Base-by-base conservation (phyloP, 2,113 vertebrate species). In the Dolichallabes microphthalmus region DNA sequence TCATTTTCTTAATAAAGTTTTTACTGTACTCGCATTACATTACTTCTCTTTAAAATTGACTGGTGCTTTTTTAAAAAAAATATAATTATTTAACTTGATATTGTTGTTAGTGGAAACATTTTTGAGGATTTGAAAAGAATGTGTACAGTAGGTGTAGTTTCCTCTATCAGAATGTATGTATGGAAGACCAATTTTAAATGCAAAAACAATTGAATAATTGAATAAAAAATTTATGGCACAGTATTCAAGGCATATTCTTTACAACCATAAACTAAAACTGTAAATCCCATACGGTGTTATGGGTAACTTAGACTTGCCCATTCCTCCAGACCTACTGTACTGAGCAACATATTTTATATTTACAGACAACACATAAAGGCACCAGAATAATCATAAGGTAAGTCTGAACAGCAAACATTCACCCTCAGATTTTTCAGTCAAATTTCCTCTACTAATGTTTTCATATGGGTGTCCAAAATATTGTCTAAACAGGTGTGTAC, bases 1-100 rank as follows among this genome's bases (percentile, higher is more conserved):
- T 90, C 75, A 90, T 90, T 94, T 94, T 93, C 90, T 91, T 94
- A 94, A 93, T 95, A 94, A 94, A 94, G 91, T 94, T 95, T 95
- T 88, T 93, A 73, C 82, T 78, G 55, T 76, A 78, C 52, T 75
- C 55, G n/a, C 66, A 55, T 55, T 76, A 27, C 2, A 17, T 14
- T 5, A 60, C 55, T 60, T 79, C 32, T 50, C 55, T 69, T 85
- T 1, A 35, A 50, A 63, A 39, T 50, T 85, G 60, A 68, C 12
- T 78, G 50, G 11, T 30, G 35, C 39, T 4, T n/a, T 76, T 75
- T 63, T 32, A 78, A 8, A n/a, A n/a, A n/a, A 39, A 3, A 45
- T 9, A 7, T 32, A 64, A 50, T 77, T 7, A 63, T 66, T 61
- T 27, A 75, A 61, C 14, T 60, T 75, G 61, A 15, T 55, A 25